phyloP scores from a whole-genome alignment of 2,888 invertebrate species.

The Luffia ferchaultella region DNA sequence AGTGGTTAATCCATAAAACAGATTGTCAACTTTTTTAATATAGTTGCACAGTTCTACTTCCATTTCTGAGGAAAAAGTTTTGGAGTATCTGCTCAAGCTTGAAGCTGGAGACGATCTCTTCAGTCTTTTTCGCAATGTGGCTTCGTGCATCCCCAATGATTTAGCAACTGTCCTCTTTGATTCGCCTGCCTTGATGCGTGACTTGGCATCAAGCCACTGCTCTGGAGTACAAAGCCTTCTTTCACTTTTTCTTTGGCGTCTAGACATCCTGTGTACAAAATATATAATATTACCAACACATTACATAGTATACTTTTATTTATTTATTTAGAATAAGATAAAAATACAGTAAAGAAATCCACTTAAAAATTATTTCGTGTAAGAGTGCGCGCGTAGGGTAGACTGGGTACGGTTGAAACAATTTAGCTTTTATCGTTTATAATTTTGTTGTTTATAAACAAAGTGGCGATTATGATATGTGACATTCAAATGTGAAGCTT shows the following conservation, averaged over 20 bases:
- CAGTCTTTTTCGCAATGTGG: conserved; percentile 9
- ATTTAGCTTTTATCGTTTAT: too few species aligned
- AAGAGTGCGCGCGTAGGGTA: conserved; percentile 7
- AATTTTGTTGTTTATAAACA: too few species aligned
- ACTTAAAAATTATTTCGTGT: conserved; percentile 1
- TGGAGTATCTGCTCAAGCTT: conserved; percentile 9
- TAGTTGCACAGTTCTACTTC: conserved; percentile 8
- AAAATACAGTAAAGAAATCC: conserved; percentile 1
- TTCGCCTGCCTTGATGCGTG: conserved; percentile 10
- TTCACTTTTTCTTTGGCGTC: conserved; percentile 10
- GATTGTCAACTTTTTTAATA: conserved; percentile 8
- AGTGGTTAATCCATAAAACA: conserved; percentile 9
- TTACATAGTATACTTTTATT: conserved; percentile 2
- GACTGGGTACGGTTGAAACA: too few species aligned
- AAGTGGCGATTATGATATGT: too few species aligned
- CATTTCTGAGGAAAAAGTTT: conserved; percentile 8
- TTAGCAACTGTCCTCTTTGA: conserved; percentile 10
- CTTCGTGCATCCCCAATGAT: conserved; percentile 10
- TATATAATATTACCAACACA: conserved; percentile 3
- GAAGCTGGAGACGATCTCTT: conserved; percentile 8
- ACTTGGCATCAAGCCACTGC: conserved; percentile 10
- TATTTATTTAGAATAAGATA: conserved; percentile 1
- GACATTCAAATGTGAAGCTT: too few species aligned
- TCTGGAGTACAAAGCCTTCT: conserved; percentile 10
- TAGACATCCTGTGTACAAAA: conserved; percentile 7